Conservation (phyloP, 1,140 invertebrate species). For the Megathymus violae region DNA sequence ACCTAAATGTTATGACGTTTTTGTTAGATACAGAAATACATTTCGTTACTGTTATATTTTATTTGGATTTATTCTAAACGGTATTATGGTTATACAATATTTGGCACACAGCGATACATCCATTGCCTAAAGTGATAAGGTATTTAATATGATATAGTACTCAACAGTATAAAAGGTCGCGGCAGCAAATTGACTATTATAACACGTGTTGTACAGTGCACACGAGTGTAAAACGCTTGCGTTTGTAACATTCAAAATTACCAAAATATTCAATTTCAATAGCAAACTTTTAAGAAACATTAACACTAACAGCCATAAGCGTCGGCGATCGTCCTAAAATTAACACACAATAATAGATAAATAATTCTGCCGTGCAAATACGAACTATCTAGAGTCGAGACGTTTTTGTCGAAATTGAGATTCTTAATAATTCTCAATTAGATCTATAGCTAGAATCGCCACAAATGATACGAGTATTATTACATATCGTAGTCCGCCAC, state of each 20-base stretch:
- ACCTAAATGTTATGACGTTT: conserved; percentile 65
- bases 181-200: neutral
- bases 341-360: conserved; percentile 25
- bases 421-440: too few relatives aligned
- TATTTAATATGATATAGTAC: too few relatives aligned
- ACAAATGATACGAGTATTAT: too few relatives aligned
- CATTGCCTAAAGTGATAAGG: conserved; percentile 28
- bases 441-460: too few relatives aligned
- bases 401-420: too few relatives aligned
- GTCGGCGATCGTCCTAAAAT: conserved; percentile 11
- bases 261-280: neutral
- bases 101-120: conserved; percentile 63
- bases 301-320: conserved; percentile 14
- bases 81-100: conserved; percentile 58
- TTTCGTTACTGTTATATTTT: conserved; percentile 65
- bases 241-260: neutral
- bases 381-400: too few relatives aligned
- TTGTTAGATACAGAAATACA: conserved; percentile 68
- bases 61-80: conserved; percentile 57
- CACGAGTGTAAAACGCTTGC: neutral
- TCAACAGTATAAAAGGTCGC: too few relatives aligned
- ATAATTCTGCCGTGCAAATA: conserved; percentile 1
- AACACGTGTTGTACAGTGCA: neutral
- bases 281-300: neutral
- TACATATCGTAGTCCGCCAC: too few relatives aligned